Evolutionary conservation across 2,888 invertebrate species (phyloP), one percentile per base, ranked within the genome.

Genomic region (Pedicia rivosa): DNA sequence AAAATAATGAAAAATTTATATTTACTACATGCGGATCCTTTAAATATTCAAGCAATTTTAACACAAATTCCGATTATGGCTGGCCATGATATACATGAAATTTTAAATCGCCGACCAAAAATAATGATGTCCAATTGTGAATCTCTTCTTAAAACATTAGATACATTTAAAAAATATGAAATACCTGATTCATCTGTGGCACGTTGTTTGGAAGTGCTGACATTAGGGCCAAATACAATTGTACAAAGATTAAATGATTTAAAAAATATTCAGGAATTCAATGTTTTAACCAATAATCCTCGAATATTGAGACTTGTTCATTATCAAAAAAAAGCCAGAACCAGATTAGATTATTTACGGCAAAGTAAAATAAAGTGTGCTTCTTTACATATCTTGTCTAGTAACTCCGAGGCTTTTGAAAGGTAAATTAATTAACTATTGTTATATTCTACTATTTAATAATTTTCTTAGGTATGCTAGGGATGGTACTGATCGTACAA

Each of bases 121-220:
- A 65, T 81, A 43, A 54, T 77, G 34, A 72, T 69, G 58, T 66
- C 70, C 36, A 62, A 68, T 34, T 66, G 68, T 40, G 64, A 65
- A 40, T 56, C 70, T 13, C 50, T 78, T 15, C 43, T 65, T 28
- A 59, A 65, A 51, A 71, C 72, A 16, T 62, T 70, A 39, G 53
- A 66, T 30, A 57, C 71, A 42, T 58, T 80, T 7, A 64, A 67
- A 57, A 63, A 66, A 40, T 69, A 67, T 49, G 58, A 65, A 27
- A 72, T 80, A 49, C 50, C 67, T 6, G 59, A 68, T 34, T 63
- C 66, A 34, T 57, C 67, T 0, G 65, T 77, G 39, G 44, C 51
- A 33, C 62, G 56, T 22, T 67, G 65, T 47, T 56, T 74, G 20
- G 67, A 66, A 44, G 59, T 78, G 2, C 70, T 74, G 34, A 67